phyloP scores from a whole-genome alignment of 2,888 invertebrate species.

The Hybos culiciformis region DNA sequence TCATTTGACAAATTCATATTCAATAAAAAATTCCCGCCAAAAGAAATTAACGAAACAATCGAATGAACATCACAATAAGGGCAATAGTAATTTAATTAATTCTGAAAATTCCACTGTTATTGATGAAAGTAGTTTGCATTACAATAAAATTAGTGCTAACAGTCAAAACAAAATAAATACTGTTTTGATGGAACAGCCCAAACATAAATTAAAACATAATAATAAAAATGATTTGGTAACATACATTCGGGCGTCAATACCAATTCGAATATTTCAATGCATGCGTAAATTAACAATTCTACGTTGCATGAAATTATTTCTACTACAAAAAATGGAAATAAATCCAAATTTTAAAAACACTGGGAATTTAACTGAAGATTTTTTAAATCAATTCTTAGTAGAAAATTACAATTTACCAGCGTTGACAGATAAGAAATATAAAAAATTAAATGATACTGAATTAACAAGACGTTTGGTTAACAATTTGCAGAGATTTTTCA shows the following conservation, averaged over 20 bases:
- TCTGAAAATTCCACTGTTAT: too few relatives aligned
- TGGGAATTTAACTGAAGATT: slow-evolving; percentile 22
- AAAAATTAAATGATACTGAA: slow-evolving; percentile 37
- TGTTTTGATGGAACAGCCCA: too few relatives aligned
- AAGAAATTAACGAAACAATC: too few relatives aligned
- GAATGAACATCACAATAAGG: too few relatives aligned
- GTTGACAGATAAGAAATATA: slow-evolving; percentile 36
- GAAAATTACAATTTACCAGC: slow-evolving; percentile 23
- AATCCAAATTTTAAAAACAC: slow-evolving; percentile 15
- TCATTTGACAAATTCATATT: too few relatives aligned
- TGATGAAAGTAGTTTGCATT: too few relatives aligned
- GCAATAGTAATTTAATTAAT: too few relatives aligned
- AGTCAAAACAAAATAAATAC: background rate
- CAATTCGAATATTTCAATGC: slow-evolving; percentile 32
- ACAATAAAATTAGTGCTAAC: background rate
- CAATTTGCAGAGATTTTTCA: slow-evolving; percentile 39
- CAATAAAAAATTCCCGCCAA: too few relatives aligned
- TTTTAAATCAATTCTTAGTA: slow-evolving; percentile 30
- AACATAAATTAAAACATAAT: background rate
- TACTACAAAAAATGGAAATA: slow-evolving; percentile 39
- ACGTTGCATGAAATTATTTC: slow-evolving; percentile 43
- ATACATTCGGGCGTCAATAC: slow-evolving; percentile 30
- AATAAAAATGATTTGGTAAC: slow-evolving; percentile 18
- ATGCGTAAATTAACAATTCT: slow-evolving; percentile 33
- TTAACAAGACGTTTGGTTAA: slow-evolving; percentile 39